These are phyloP conservation scores for Ephydatia muelleri DNA, from an alignment of 37 sponge, comb jelly and placozoan species.

Conservation along the genomic window DNA sequence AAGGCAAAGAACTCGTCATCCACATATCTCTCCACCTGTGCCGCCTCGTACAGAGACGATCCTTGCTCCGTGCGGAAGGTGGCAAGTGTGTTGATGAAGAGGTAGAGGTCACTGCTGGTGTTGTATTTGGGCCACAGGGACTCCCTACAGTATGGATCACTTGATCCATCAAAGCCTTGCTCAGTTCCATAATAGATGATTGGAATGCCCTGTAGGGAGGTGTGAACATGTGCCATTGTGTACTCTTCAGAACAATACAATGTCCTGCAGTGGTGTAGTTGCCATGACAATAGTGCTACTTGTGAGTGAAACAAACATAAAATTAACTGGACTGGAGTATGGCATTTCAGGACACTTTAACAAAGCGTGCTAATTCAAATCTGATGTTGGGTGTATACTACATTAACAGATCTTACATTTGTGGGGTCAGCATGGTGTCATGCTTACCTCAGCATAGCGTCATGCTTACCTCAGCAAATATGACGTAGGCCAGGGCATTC, in stretches of 20 bases:
- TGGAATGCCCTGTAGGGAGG: slow-evolving; percentile 70
- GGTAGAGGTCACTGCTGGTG: slow-evolving; percentile 47
- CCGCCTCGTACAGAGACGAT: slow-evolving; percentile 21
- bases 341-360: too few species aligned
- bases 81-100: slow-evolving; percentile 37
- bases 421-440: too few species aligned
- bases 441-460: slow-evolving; percentile 48
- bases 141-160: slow-evolving; percentile 67
- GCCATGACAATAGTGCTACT: neutral
- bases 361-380: too few species aligned
- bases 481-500: slow-evolving; percentile 70
- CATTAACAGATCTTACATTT: too few species aligned
- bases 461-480: slow-evolving; percentile 70
- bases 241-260: neutral
- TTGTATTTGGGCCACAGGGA: slow-evolving; percentile 74
- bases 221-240: neutral
- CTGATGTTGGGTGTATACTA: too few species aligned
- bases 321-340: too few species aligned
- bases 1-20: slow-evolving; percentile 82
- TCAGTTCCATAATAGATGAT: slow-evolving; percentile 88
- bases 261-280: neutral
- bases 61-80: slow-evolving; percentile 53
- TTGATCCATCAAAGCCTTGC: slow-evolving; percentile 65
- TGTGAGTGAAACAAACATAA: too few species aligned
- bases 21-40: slow-evolving; percentile 73